Evolutionary conservation across 53 echinoderm and acorn worm species (phyloP).

Genomic region (Glandiceps talaboti): DNA sequence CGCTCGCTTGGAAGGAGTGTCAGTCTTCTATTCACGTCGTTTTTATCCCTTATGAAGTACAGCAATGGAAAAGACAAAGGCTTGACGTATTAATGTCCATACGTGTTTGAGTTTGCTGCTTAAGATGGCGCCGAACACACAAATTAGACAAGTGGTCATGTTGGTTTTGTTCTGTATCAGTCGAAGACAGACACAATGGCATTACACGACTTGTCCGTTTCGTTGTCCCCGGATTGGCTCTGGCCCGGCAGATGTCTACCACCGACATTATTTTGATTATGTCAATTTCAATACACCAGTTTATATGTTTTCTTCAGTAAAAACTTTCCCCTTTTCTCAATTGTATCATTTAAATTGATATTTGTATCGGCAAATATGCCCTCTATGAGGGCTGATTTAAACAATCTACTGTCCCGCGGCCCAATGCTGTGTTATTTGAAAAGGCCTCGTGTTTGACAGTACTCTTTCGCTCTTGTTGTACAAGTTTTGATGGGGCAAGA

Average conservation of each 20-base stretch:
- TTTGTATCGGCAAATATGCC: not conserved
- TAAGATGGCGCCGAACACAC: not conserved
- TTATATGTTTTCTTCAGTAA: too few species aligned
- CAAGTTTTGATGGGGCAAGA: too few species aligned
- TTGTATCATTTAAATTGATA: not conserved
- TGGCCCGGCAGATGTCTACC: not conserved
- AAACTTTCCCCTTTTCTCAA: not conserved
- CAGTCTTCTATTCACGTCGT: not conserved
- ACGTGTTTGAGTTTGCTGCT: not conserved
- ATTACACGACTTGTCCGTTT: not conserved
- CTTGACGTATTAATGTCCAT: not conserved
- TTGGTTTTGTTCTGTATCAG: not conserved
- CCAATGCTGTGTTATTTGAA: too few species aligned
- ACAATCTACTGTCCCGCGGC: too few species aligned
- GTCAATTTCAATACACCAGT: not conserved
- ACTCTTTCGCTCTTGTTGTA: too few species aligned
- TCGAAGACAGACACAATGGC: not conserved
- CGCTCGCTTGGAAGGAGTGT: not conserved
- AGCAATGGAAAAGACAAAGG: not conserved
- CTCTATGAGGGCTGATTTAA: too few species aligned
- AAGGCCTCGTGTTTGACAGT: too few species aligned
- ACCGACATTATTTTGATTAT: not conserved
- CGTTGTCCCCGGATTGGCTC: not conserved
- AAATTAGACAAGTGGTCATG: not conserved
- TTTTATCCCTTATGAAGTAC: not conserved